These are phyloP conservation scores for Phalacrocorax brasilianus DNA, from an alignment of 2,113 vertebrate species.

Conservation along the genomic window DNA sequence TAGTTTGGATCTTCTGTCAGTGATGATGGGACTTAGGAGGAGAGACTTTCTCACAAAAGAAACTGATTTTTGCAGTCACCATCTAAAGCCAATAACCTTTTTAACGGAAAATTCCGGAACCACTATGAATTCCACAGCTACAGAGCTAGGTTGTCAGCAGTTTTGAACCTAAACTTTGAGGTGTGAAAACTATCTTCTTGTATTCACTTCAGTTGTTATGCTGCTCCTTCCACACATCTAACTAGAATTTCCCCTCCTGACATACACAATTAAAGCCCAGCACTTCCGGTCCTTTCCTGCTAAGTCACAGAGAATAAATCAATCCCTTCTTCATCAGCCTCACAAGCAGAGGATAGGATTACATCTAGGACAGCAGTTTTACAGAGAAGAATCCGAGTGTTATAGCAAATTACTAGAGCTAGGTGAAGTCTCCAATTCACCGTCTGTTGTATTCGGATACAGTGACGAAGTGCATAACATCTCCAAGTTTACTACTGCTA, in stretches of 20 bases:
- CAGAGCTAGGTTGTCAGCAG: not conserved
- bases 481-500: not conserved
- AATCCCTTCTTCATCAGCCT: not conserved
- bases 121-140: not conserved
- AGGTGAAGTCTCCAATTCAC: not conserved
- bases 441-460: not conserved
- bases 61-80: not conserved
- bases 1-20: not conserved
- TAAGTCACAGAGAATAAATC: not conserved
- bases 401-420: not conserved
- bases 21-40: not conserved
- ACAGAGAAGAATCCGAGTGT: not conserved
- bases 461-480: not conserved
- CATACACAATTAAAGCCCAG: not conserved
- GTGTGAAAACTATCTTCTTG: not conserved
- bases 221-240: not conserved
- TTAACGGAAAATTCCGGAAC: not conserved
- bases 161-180: not conserved
- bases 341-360: not conserved
- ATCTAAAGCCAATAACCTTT: not conserved
- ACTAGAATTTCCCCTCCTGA: not conserved
- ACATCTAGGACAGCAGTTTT: not conserved
- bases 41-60: not conserved
- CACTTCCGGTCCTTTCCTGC: not conserved
- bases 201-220: not conserved